Conservation (phyloP, 2,113 vertebrate genomes). For the Caretta caretta region DNA sequence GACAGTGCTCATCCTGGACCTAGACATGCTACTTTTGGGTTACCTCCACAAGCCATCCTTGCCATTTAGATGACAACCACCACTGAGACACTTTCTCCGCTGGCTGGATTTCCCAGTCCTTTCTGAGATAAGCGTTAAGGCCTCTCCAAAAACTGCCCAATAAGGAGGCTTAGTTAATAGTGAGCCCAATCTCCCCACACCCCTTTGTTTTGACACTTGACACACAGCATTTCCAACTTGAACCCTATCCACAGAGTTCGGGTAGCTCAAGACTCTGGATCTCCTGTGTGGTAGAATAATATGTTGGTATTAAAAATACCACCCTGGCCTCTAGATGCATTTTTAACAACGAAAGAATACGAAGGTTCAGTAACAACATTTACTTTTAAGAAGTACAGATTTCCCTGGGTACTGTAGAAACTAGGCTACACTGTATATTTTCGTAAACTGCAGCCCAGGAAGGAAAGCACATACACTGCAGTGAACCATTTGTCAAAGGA, state of each 20-base stretch:
- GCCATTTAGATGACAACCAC: background rate
- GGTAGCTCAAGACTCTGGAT: background rate
- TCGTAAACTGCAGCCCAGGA: constrained; percentile 72
- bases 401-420: constrained; percentile 54
- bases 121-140: background rate
- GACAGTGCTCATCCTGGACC: constrained; percentile 22
- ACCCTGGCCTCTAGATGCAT: background rate
- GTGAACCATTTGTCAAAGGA: constrained; percentile 74
- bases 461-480: constrained; percentile 68
- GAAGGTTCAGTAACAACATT: constrained; percentile 40
- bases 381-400: constrained; percentile 57
- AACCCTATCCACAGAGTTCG: background rate
- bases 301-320: background rate
- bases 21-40: background rate
- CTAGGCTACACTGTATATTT: constrained; percentile 69
- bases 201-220: background rate
- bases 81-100: background rate
- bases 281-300: constrained; percentile 4
- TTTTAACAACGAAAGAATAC: constrained; percentile 51
- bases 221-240: background rate
- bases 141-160: background rate
- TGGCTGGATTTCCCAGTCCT: background rate
- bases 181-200: background rate
- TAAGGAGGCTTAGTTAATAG: background rate
- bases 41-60: constrained; percentile 1